Evolutionary conservation across 1,140 invertebrate genomes (phyloP).

Genomic region (Cardiocondyla obscurior): DNA sequence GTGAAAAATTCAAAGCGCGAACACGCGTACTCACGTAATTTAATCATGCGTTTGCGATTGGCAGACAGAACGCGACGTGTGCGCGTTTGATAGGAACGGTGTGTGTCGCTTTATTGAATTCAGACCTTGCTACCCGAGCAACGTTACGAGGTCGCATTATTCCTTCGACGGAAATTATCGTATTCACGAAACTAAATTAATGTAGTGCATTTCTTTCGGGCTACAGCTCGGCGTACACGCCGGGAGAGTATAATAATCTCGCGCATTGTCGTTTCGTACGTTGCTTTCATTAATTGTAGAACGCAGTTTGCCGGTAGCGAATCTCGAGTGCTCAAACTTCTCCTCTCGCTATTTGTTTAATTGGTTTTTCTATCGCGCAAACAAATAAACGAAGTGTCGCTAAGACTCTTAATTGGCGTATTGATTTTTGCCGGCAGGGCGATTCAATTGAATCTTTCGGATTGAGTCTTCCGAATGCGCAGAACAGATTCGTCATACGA

Average conservation of each 20-base stretch:
- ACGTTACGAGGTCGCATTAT: neutral
- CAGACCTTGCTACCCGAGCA: neutral
- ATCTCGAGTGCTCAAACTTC: neutral
- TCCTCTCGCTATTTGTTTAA: neutral
- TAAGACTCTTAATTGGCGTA: conserved; percentile 28
- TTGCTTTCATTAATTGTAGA: neutral
- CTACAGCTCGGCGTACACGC: too few relatives aligned
- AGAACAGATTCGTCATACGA: neutral
- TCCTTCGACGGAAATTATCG: neutral
- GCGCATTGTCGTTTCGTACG: neutral
- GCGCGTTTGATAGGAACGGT: neutral
- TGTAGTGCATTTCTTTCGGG: neutral
- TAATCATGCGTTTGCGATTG: conserved; percentile 25
- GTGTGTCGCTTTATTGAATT: conserved; percentile 31
- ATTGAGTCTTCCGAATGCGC: neutral
- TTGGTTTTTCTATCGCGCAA: neutral
- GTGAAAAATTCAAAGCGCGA: conserved; percentile 15
- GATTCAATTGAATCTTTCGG: conserved; percentile 17
- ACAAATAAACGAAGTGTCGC: neutral
- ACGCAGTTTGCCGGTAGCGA: neutral
- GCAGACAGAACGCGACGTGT: conserved; percentile 1
- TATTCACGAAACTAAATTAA: neutral
- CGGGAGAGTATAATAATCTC: neutral
- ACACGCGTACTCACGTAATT: conserved; percentile 12
- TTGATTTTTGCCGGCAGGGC: neutral